phyloP scores from a whole-genome alignment of 1,140 invertebrate genomes.

The Panagrolaimus sp. region DNA sequence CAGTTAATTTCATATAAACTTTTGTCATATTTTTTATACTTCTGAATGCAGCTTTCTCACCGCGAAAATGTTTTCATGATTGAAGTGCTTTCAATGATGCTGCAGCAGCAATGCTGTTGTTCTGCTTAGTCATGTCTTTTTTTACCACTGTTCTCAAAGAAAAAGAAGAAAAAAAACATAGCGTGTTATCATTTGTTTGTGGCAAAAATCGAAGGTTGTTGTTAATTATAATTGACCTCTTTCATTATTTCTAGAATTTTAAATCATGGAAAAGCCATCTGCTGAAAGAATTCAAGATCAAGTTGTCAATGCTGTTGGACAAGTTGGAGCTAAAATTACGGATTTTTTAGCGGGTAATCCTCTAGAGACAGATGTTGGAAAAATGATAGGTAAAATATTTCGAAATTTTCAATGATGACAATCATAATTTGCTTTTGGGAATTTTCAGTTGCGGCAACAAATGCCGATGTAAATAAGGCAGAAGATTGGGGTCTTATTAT shows the following conservation, averaged over 20 bases:
- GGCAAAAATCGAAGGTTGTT: too few species aligned
- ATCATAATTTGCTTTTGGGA: background rate
- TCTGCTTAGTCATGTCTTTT: too few species aligned
- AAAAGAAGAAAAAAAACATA: too few species aligned
- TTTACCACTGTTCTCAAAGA: too few species aligned
- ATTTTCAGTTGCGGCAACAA: slow-evolving; percentile 4
- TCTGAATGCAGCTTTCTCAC: too few species aligned
- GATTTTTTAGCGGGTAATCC: slow-evolving; percentile 10
- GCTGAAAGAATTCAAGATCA: slow-evolving; percentile 6
- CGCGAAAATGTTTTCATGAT: too few species aligned
- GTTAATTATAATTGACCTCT: background rate
- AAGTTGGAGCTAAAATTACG: slow-evolving; percentile 10
- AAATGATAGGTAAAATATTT: slow-evolving; percentile 11
- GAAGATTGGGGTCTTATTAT: slow-evolving; percentile 12
- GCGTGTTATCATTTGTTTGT: too few species aligned
- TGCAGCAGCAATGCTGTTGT: too few species aligned
- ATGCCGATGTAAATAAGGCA: slow-evolving; percentile 58
- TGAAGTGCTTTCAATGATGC: too few species aligned
- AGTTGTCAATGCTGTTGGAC: slow-evolving; percentile 8
- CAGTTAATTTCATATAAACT: too few species aligned
- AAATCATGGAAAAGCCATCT: slow-evolving; percentile 7
- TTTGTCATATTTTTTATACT: too few species aligned
- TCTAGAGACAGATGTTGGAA: slow-evolving; percentile 8
- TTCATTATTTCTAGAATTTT: background rate
- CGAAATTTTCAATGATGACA: slow-evolving; percentile 65